Conservation (phyloP, 2,888 invertebrate genomes). For the Gymnosoma rotundatum region DNA sequence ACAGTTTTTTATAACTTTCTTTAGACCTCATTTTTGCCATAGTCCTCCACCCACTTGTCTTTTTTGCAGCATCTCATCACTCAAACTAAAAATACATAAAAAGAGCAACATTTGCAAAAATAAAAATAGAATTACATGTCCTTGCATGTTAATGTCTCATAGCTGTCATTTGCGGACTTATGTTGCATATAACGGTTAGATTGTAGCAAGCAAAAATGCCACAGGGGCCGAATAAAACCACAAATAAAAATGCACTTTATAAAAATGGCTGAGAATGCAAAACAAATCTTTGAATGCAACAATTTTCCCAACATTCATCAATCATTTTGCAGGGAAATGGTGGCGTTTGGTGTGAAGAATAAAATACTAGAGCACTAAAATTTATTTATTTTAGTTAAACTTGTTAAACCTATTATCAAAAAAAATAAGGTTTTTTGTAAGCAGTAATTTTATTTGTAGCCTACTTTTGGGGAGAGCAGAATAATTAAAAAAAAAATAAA, state of each 20-base stretch:
- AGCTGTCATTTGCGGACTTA: constrained; percentile 44
- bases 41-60: neutral
- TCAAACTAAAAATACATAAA: neutral
- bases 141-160: constrained; percentile 49
- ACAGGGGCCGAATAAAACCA: constrained; percentile 25
- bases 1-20: neutral
- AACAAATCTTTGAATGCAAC: constrained; percentile 27
- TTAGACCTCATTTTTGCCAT: constrained; percentile 2
- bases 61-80: constrained; percentile 19
- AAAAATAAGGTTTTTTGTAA: too few species aligned
- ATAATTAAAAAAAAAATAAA: too few species aligned
- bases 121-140: constrained; percentile 12
- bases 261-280: constrained; percentile 23
- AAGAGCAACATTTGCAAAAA: constrained; percentile 22
- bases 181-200: constrained; percentile 15
- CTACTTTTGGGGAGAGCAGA: too few species aligned
- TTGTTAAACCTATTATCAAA: constrained; percentile 44
- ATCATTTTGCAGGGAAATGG: constrained; percentile 44
- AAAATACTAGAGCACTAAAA: constrained; percentile 12
- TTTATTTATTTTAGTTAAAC: constrained; percentile 31
- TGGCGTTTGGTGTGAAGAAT: neutral
- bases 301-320: constrained; percentile 52
- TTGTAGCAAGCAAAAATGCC: constrained; percentile 12
- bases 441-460: too few species aligned
- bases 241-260: constrained; percentile 40